Percentiles rank a stretch among this genome's conserved stretches.
phyloP scores from a whole-genome alignment of 1,140 invertebrate genomes.

The Aradophagus sp. region DNA sequence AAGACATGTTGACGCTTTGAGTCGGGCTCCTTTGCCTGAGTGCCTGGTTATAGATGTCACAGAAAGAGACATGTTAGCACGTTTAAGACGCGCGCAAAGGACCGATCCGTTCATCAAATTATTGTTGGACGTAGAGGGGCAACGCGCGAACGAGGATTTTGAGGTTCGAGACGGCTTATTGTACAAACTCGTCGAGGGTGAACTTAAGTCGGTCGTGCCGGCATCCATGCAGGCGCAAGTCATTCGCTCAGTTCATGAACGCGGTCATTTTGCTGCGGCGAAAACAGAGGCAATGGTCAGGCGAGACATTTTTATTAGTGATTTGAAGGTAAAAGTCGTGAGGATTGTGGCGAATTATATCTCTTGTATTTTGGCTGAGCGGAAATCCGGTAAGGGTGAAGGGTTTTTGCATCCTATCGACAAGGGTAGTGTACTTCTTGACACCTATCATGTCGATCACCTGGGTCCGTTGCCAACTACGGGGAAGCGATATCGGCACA shows the following conservation, averaged over 20 bases:
- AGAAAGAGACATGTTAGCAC: neutral
- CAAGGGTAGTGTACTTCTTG: too few species aligned
- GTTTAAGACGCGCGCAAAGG: neutral
- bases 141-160: too few species aligned
- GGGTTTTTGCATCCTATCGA: neutral
- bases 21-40: neutral
- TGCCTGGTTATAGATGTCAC: neutral
- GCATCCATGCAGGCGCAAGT: neutral
- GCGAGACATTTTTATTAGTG: neutral
- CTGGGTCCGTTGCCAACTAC: too few species aligned
- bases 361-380: neutral
- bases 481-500: too few species aligned
- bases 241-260: neutral
- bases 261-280: neutral
- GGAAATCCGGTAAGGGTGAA: neutral
- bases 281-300: neutral
- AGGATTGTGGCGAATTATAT: neutral
- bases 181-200: constrained; percentile 1
- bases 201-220: constrained; percentile 1
- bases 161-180: neutral
- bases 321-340: neutral
- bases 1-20: neutral
- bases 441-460: too few species aligned
- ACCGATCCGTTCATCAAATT: too few species aligned
- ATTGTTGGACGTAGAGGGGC: too few species aligned